Conservation (phyloP, 1,140 invertebrate genomes). For the Danaus melanippus region DNA sequence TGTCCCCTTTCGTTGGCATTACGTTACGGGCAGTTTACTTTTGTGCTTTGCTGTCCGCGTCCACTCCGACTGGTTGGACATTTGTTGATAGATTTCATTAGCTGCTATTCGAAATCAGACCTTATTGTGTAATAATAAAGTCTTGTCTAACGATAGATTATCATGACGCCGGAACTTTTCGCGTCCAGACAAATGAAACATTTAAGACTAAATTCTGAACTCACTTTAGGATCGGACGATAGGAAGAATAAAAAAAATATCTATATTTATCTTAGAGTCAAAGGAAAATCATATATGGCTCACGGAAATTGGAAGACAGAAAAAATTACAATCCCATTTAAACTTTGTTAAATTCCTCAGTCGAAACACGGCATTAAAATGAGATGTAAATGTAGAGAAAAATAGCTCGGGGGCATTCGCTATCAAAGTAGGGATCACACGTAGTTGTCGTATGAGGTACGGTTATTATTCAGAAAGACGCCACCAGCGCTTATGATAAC, state of each 20-base stretch:
- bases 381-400: slow-evolving; percentile 36
- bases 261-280: too few species aligned
- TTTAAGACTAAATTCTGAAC: too few species aligned
- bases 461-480: slow-evolving; percentile 63
- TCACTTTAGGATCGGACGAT: too few species aligned
- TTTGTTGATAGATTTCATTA: slow-evolving; percentile 3
- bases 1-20: slow-evolving; percentile 12
- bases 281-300: too few species aligned
- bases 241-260: too few species aligned
- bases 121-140: background rate
- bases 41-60: slow-evolving; percentile 16
- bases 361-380: background rate
- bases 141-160: too few species aligned
- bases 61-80: slow-evolving; percentile 12
- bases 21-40: slow-evolving; percentile 13
- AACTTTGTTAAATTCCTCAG: too few species aligned
- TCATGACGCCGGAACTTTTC: too few species aligned
- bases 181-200: too few species aligned
- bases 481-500: slow-evolving; percentile 50
- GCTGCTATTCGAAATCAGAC: background rate
- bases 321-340: too few species aligned
- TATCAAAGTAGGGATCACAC: slow-evolving; percentile 53
- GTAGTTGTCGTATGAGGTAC: slow-evolving; percentile 38
- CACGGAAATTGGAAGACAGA: too few species aligned
- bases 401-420: slow-evolving; percentile 40